These are phyloP conservation scores for Lordiphosa clarofinis DNA, from an alignment of 1,140 invertebrate species.

Conservation along the genomic window DNA sequence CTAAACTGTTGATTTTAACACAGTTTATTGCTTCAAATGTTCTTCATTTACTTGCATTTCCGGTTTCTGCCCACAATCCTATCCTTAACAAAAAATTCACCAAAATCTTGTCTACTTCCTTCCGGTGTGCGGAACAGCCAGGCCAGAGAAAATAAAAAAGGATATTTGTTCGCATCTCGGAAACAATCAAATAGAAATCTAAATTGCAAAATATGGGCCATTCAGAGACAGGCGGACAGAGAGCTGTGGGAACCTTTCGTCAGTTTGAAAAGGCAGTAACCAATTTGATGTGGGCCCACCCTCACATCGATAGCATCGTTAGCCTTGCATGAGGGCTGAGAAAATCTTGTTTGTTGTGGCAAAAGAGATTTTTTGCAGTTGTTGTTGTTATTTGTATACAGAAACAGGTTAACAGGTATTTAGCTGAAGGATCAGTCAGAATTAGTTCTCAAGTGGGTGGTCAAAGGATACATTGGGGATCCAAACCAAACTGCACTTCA, in stretches of 20 bases:
- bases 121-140: no score
- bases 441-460: constrained; percentile 63
- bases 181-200: constrained; percentile 64
- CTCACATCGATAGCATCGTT: constrained; percentile 61
- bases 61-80: no score
- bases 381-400: constrained; percentile 34
- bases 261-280: constrained; percentile 16
- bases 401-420: constrained; percentile 68
- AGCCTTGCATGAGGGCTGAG: constrained; percentile 49
- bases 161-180: no score
- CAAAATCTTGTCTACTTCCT: no score
- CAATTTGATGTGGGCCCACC: constrained; percentile 70
- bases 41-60: no score
- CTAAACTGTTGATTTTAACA: no score
- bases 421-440: constrained; percentile 53
- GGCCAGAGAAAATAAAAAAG: no score
- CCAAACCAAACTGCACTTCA: not conserved
- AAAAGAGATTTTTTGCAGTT: constrained; percentile 2
- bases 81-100: no score
- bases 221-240: no score
- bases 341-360: constrained; percentile 71
- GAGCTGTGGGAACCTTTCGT: constrained; percentile 40
- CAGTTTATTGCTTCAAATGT: no score
- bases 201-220: constrained; percentile 71
- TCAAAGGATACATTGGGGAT: constrained; percentile 18